Percentiles rank a stretch among this genome's conserved stretches.
These are phyloP conservation scores for Hetaerina americana DNA, from an alignment of 1,140 invertebrate species.

Conservation along the genomic window DNA sequence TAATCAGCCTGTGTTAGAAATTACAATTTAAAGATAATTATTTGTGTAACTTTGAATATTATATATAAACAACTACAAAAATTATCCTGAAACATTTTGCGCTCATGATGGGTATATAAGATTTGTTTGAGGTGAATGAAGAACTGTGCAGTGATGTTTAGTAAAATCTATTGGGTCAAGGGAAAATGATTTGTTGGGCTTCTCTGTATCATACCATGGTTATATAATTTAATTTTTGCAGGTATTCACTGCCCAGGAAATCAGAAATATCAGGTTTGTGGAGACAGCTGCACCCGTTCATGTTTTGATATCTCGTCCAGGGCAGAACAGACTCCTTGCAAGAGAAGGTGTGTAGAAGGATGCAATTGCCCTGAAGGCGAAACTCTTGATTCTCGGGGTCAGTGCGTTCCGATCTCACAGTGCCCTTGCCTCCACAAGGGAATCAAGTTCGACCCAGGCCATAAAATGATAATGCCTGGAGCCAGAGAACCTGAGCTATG, in stretches of 20 bases:
- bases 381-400: conserved; percentile 50
- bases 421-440: conserved; percentile 65
- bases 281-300: conserved; percentile 55
- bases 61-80: too few relatives aligned
- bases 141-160: too few relatives aligned
- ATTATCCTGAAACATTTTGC: too few relatives aligned
- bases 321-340: conserved; percentile 31
- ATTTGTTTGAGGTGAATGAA: too few relatives aligned
- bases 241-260: conserved; percentile 58
- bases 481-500: conserved; percentile 52
- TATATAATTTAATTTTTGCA: too few relatives aligned
- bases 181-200: too few relatives aligned
- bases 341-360: conserved; percentile 64
- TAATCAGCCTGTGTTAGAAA: too few relatives aligned
- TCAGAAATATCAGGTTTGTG: conserved; percentile 66
- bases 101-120: too few relatives aligned
- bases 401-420: conserved; percentile 58
- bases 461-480: conserved; percentile 54
- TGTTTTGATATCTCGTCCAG: conserved; percentile 47
- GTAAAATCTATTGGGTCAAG: too few relatives aligned
- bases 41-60: too few relatives aligned
- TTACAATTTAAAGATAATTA: too few relatives aligned
- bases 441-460: conserved; percentile 56
- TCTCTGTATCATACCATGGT: too few relatives aligned
- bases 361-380: conserved; percentile 71